Conservation (phyloP, 2,797 vertebrate genomes). For the Pagetopsis macropterus region DNA sequence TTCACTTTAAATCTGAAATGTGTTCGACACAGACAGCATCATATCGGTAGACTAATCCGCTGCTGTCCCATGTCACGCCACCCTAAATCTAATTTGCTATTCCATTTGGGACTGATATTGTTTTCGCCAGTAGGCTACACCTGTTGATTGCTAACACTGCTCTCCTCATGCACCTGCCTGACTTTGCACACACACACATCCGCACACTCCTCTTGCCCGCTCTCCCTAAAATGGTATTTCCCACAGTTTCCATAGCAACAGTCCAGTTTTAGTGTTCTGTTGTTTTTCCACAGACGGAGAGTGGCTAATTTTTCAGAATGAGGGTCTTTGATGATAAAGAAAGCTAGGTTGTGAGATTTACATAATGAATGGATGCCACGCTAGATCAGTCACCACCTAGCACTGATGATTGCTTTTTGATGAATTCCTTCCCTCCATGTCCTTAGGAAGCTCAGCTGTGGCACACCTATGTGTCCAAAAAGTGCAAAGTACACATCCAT, state of each 20-base stretch:
- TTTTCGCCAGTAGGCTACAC: conserved; percentile 55
- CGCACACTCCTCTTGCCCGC: conserved; percentile 26
- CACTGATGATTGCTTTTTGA: conserved; percentile 77
- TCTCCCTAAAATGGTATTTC: conserved; percentile 75
- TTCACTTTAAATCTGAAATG: conserved; percentile 64
- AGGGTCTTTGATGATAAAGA: conserved; percentile 82
- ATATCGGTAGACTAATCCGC: conserved; percentile 62
- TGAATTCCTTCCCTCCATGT: conserved; percentile 63
- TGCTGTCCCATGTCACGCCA: conserved; percentile 55
- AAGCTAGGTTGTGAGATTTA: conserved; percentile 76
- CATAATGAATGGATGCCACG: conserved; percentile 79
- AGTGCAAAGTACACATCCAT: conserved; percentile 46
- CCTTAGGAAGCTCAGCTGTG: conserved; percentile 46
- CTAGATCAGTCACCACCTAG: conserved; percentile 74
- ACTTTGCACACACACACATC: neutral
- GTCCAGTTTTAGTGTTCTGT: conserved; percentile 79
- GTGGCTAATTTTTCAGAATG: conserved; percentile 79
- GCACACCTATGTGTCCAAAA: conserved; percentile 61
- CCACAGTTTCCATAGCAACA: conserved; percentile 84
- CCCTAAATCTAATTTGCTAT: conserved; percentile 69
- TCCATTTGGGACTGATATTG: conserved; percentile 68
- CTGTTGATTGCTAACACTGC: conserved; percentile 74
- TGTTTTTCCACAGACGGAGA: conserved; percentile 74
- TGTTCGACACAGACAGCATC: conserved; percentile 58
- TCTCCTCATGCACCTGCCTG: conserved; percentile 37